A percentile compares a stretch with the other conserved stretches of the same genome.
Evolutionary conservation across 2,113 vertebrate genomes (phyloP).

Genomic region (Gorsachius goisagi): DNA sequence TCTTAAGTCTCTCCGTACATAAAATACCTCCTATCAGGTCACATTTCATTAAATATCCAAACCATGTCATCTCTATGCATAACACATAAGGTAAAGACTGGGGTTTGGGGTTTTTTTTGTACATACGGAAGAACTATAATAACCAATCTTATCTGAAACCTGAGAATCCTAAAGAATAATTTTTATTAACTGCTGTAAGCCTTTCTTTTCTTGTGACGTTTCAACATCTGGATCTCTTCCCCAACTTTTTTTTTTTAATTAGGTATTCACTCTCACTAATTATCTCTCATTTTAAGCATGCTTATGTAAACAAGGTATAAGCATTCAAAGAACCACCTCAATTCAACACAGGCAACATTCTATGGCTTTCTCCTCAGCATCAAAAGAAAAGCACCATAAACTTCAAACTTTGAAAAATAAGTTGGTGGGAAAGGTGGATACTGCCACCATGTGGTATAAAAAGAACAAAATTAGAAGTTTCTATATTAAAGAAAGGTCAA

Average conservation of each 20-base stretch:
- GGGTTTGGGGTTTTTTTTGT: background rate
- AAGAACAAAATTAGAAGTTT: background rate
- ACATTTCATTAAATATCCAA: background rate
- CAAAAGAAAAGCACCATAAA: background rate
- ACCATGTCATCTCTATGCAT: background rate
- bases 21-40: background rate
- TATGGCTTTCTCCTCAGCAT: background rate
- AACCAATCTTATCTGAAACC: background rate
- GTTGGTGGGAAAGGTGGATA: background rate
- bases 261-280: background rate
- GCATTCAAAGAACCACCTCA: background rate
- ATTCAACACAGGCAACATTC: background rate
- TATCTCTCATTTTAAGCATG: background rate
- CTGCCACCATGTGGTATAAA: conserved; percentile 47
- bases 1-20: background rate
- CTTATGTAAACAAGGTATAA: background rate
- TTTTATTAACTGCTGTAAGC: background rate
- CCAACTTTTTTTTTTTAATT: background rate
- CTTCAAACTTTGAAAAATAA: background rate
- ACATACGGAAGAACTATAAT: background rate
- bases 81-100: background rate
- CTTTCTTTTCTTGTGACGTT: background rate
- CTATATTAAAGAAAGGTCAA: background rate
- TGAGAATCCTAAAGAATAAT: background rate
- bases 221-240: background rate